These are phyloP conservation scores for Odocoileus virginianus DNA, from an alignment of 2,113 vertebrate species.

Conservation along the genomic window DNA sequence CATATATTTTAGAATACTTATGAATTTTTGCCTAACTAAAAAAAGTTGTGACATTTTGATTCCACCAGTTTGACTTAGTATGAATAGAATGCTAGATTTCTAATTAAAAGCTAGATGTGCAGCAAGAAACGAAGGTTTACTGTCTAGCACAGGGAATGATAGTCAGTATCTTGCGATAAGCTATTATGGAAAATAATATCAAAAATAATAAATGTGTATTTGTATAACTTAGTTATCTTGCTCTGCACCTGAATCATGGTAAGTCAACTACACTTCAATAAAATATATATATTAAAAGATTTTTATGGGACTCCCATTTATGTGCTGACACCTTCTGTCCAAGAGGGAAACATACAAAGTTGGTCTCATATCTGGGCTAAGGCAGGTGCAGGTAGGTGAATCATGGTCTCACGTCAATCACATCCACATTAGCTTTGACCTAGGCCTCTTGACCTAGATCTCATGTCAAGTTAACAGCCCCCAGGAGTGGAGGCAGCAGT, in stretches of 20 bases:
- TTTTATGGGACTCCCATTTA: not conserved
- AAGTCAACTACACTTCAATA: not conserved
- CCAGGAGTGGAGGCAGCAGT: not conserved
- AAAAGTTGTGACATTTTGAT: not conserved
- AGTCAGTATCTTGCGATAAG: not conserved
- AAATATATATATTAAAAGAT: not conserved
- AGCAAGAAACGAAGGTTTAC: not conserved
- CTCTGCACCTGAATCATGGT: not conserved
- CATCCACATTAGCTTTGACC: not conserved
- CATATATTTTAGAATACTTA: not conserved
- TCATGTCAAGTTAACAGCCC: not conserved
- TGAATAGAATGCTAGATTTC: not conserved
- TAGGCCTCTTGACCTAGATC: not conserved
- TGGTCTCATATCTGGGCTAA: not conserved
- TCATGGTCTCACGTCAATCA: not conserved
- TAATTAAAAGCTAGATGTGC: not conserved
- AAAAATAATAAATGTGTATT: not conserved
- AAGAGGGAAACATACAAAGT: not conserved
- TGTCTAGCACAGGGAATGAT: accelerated
- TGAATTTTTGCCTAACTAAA: not conserved
- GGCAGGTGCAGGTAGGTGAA: not conserved
- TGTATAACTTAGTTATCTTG: not conserved
- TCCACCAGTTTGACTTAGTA: not conserved
- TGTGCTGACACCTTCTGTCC: not conserved
- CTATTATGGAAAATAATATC: not conserved